These are phyloP conservation scores for Ibycter americanus DNA, from an alignment of 2,797 vertebrate genomes.

Conservation along the genomic window DNA sequence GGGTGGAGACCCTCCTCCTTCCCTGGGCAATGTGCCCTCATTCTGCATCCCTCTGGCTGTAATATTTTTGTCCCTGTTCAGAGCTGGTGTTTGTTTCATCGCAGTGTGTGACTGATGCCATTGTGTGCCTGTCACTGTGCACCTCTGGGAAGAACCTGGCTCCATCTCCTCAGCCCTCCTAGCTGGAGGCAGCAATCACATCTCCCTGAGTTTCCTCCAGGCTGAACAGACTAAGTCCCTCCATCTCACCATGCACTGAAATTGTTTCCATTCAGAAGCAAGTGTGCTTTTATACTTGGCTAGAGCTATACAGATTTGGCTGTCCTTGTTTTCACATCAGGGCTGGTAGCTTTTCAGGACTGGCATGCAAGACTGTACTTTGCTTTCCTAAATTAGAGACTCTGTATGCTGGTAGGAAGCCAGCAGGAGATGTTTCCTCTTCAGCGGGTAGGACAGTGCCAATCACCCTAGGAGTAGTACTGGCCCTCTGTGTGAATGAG, in stretches of 20 bases:
- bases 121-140: fast-evolving
- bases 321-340: not conserved
- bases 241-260: not conserved
- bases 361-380: slow-evolving; percentile 15
- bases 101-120: not conserved
- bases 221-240: not conserved
- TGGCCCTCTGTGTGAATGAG: not conserved
- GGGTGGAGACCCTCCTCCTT: not conserved
- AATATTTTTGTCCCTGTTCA: not conserved
- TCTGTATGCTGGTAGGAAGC: not conserved
- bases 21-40: not conserved
- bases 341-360: slow-evolving; percentile 24
- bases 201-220: not conserved
- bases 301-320: not conserved
- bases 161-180: not conserved
- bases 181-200: not conserved
- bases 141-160: not conserved
- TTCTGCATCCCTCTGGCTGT: not conserved
- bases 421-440: slow-evolving; percentile 33
- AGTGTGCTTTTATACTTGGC: not conserved
- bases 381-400: slow-evolving; percentile 34
- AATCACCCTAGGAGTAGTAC: not conserved
- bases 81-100: not conserved
- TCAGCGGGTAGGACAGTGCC: not conserved
- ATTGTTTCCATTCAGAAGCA: not conserved